Conservation (phyloP, 2,888 invertebrate genomes). For the Drosophila paranaensis region DNA sequence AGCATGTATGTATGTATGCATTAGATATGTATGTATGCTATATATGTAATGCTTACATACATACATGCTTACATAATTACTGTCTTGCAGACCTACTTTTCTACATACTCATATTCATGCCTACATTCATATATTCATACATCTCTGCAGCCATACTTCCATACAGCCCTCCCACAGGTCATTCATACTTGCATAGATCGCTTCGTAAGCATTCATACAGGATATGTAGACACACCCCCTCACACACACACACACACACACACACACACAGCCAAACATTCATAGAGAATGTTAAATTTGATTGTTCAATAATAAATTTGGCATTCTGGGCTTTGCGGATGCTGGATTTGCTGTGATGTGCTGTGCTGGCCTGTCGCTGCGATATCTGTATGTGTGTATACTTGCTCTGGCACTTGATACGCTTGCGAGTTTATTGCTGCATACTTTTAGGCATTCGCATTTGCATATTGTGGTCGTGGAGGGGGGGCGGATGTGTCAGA, state of each 20-base stretch:
- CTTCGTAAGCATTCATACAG: neutral
- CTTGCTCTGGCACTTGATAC: neutral
- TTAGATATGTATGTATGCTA: no score
- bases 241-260: neutral
- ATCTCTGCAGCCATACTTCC: neutral
- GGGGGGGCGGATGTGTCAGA: neutral
- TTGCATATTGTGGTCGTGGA: slow-evolving; percentile 11
- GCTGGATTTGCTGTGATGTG: neutral
- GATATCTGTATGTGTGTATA: neutral
- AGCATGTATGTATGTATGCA: no score
- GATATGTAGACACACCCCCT: neutral
- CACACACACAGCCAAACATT: neutral
- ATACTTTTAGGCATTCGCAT: slow-evolving; percentile 1
- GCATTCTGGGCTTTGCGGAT: neutral
- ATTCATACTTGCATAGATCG: neutral
- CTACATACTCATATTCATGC: no score
- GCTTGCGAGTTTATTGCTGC: slow-evolving; percentile 1
- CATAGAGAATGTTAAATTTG: neutral
- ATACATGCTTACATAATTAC: neutral
- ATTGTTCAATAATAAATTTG: slow-evolving; percentile 13
- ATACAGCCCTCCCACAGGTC: neutral
- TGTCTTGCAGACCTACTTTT: no score
- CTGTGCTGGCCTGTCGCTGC: neutral
- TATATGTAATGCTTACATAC: neutral
- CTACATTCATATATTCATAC: neutral